phyloP scores from a whole-genome alignment of 1,140 invertebrate genomes.

The Drosophila aff. region DNA sequence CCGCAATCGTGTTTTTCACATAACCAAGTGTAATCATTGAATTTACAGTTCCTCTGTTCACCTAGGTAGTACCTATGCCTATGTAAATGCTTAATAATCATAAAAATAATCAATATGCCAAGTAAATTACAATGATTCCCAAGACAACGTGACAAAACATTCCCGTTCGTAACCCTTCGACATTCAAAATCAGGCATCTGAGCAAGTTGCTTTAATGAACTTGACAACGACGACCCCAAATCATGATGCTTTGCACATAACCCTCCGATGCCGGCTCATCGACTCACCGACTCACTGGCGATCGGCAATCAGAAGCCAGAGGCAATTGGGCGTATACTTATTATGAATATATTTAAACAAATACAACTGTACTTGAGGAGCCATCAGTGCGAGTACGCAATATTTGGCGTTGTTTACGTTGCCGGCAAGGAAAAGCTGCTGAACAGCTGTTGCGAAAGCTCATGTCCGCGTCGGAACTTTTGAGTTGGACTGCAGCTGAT shows the following conservation, averaged over 20 bases:
- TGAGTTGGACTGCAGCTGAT: constrained; percentile 44
- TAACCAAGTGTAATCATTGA: not conserved
- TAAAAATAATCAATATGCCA: not conserved
- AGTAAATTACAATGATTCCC: constrained; percentile 12
- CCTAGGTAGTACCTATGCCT: not conserved
- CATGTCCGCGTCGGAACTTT: constrained; percentile 49
- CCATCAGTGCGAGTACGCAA: constrained; percentile 39
- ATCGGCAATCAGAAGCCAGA: constrained; percentile 10
- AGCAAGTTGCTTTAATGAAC: constrained; percentile 10
- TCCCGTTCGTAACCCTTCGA: constrained; percentile 34
- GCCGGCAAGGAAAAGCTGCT: constrained; percentile 30
- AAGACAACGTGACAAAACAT: constrained; percentile 10
- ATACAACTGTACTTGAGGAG: constrained; percentile 3
- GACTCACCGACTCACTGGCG: constrained; percentile 9
- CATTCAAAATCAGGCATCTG: constrained; percentile 25
- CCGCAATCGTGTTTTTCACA: not conserved
- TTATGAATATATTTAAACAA: not conserved
- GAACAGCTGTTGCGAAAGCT: constrained; percentile 68
- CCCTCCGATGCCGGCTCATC: constrained; percentile 24
- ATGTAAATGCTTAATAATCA: constrained; percentile 1
- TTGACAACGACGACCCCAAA: constrained; percentile 28
- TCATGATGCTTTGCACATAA: constrained; percentile 36
- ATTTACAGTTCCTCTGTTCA: not conserved
- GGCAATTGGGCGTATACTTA: constrained; percentile 37
- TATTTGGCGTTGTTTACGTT: constrained; percentile 52